Conservation (phyloP, 2,888 invertebrate genomes). For the Norana najaformis region DNA sequence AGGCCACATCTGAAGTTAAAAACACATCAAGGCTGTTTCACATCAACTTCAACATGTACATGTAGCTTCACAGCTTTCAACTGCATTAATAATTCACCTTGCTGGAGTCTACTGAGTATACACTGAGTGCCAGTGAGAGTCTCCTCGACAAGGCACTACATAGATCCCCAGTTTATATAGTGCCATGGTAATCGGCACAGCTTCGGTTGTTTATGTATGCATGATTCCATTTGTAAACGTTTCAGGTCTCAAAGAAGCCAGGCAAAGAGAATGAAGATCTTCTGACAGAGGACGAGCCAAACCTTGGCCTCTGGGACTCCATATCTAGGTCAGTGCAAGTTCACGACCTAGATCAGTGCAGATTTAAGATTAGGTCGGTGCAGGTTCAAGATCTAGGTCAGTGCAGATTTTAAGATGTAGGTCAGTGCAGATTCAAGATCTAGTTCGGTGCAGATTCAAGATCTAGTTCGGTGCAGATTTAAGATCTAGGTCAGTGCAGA, state of each 20-base stretch:
- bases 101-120: background rate
- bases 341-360: background rate
- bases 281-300: constrained; percentile 71
- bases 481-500: no score
- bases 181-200: background rate
- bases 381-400: background rate
- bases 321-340: constrained; percentile 75
- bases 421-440: background rate
- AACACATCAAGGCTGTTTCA: background rate
- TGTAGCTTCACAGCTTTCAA: no score
- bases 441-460: background rate
- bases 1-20: background rate
- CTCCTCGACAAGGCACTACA: background rate
- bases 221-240: background rate
- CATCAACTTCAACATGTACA: no score
- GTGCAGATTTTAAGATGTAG: background rate
- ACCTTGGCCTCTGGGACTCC: constrained; percentile 86
- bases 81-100: background rate
- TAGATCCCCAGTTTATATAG: background rate
- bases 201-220: background rate
- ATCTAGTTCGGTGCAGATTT: no score
- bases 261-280: constrained; percentile 85
- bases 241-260: constrained; percentile 75
- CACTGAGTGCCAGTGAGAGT: background rate
- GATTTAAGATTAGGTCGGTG: background rate